Percentiles rank a stretch among this genome's conserved stretches.
Conservation (phyloP, 1,140 invertebrate genomes). For the Leucophenga varia region DNA sequence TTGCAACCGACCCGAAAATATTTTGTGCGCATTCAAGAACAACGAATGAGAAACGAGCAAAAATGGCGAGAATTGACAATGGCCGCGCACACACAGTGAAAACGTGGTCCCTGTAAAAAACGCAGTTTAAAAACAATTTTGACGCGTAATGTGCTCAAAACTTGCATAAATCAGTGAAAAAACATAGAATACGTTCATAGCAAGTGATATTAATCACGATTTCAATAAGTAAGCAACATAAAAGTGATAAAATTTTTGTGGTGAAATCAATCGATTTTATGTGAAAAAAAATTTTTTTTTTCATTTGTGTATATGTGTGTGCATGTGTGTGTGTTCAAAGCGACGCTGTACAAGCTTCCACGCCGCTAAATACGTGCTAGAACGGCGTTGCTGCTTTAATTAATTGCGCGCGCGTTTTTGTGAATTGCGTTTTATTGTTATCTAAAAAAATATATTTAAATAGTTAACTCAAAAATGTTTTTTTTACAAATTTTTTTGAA, state of each 20-base stretch:
- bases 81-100: slow-evolving; percentile 52
- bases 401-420: too few relatives aligned
- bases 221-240: slow-evolving; percentile 13
- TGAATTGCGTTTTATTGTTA: too few relatives aligned
- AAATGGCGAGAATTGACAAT: slow-evolving; percentile 39
- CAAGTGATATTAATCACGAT: slow-evolving; percentile 23
- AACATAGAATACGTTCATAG: slow-evolving; percentile 17
- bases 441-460: too few relatives aligned
- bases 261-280: slow-evolving; percentile 56
- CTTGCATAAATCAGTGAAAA: slow-evolving; percentile 33
- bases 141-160: slow-evolving; percentile 33
- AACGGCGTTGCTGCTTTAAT: too few relatives aligned
- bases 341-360: too few relatives aligned
- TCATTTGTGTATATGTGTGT: too few relatives aligned
- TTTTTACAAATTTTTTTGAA: too few relatives aligned
- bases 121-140: slow-evolving; percentile 38
- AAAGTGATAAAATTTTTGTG: slow-evolving; percentile 40
- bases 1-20: slow-evolving; percentile 36
- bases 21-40: slow-evolving; percentile 33
- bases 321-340: too few relatives aligned
- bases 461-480: too few relatives aligned
- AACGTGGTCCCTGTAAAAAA: slow-evolving; percentile 55
- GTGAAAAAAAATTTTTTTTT: slow-evolving; percentile 39
- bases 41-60: slow-evolving; percentile 17
- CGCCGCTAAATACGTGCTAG: too few relatives aligned